Evolutionary conservation across 2,797 vertebrate genomes (phyloP).

Genomic region (Aphelocoma californica): DNA sequence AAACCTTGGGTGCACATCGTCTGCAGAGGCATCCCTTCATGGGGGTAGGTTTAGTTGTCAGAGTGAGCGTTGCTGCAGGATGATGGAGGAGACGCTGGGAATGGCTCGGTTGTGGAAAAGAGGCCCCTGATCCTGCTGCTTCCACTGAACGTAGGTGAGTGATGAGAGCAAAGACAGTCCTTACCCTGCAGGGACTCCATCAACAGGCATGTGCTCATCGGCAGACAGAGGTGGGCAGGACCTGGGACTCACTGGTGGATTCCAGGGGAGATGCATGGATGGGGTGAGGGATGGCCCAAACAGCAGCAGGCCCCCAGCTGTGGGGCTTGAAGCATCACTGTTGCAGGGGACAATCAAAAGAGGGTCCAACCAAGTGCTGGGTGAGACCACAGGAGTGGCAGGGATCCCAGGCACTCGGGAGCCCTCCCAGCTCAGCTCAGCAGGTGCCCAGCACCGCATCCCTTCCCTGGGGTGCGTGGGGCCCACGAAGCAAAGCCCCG

Average conservation of each 20-base stretch:
- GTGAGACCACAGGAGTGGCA: fast-evolving
- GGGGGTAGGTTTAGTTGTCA: neutral
- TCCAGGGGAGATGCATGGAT: neutral
- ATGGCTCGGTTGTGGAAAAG: neutral
- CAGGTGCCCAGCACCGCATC: neutral
- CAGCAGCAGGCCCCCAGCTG: fast-evolving
- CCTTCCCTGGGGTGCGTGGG: neutral
- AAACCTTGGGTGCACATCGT: neutral
- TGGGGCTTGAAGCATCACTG: fast-evolving
- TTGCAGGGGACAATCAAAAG: fast-evolving
- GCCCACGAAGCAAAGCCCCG: constrained; percentile 45
- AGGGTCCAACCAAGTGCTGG: neutral
- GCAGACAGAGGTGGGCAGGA: neutral
- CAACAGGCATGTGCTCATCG: neutral
- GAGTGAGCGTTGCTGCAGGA: neutral
- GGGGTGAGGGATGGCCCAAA: neutral
- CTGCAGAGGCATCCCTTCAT: neutral
- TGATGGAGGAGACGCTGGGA: neutral
- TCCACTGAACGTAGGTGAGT: neutral
- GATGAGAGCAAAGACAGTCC: constrained; percentile 28
- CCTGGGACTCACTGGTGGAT: fast-evolving
- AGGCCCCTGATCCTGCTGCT: neutral
- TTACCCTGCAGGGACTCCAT: constrained; percentile 20
- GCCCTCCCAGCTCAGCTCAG: neutral
- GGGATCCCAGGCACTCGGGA: neutral